Conservation (phyloP, 1,140 invertebrate species). For the Anastrepha obliqua region DNA sequence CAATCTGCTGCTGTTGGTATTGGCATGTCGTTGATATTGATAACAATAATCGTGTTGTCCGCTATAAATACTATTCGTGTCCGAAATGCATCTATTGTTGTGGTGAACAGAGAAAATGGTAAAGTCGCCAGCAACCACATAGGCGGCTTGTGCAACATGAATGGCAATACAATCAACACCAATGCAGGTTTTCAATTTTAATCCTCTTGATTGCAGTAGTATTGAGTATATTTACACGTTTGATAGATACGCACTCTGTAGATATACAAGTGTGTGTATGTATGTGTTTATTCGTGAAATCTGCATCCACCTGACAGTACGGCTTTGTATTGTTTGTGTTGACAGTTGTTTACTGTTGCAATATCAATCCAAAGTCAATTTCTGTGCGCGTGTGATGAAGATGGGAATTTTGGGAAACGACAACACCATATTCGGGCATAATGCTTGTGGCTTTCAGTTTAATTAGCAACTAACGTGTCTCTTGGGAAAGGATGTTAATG, state of each 20-base stretch:
- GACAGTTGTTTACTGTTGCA: constrained; percentile 42
- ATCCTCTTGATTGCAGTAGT: neutral
- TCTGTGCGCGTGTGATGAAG: neutral
- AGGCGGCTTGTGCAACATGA: neutral
- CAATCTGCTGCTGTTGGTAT: neutral
- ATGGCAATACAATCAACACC: neutral
- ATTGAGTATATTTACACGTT: too few relatives aligned
- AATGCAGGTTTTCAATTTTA: constrained; percentile 27
- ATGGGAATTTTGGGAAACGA: too few relatives aligned
- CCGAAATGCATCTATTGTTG: constrained; percentile 20
- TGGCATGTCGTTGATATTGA: neutral
- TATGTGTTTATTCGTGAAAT: neutral
- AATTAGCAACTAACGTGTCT: too few relatives aligned
- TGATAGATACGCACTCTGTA: neutral
- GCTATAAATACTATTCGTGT: neutral
- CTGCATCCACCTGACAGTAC: neutral
- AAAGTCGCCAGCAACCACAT: too few relatives aligned
- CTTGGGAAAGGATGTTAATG: too few relatives aligned
- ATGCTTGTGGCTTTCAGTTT: too few relatives aligned
- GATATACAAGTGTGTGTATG: neutral
- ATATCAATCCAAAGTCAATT: neutral
- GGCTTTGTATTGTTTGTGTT: neutral
- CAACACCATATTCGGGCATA: too few relatives aligned
- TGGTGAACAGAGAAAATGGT: neutral
- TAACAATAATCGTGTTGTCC: constrained; percentile 1